Evolutionary conservation across 2,888 invertebrate genomes (phyloP).

Genomic region (Carabus problematicus): DNA sequence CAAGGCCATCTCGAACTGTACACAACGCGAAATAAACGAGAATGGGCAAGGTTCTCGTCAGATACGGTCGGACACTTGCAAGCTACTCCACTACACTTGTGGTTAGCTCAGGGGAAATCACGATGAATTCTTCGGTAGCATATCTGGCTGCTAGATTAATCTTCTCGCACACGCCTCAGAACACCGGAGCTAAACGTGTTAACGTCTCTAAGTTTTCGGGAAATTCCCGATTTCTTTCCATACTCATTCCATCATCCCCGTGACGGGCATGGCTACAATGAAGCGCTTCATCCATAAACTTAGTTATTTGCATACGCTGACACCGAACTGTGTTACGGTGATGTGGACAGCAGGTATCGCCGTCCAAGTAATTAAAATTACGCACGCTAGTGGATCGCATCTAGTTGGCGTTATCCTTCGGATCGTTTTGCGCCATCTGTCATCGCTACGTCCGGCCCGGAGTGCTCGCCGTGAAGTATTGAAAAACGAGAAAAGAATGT

Average conservation of each 20-base stretch:
- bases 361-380: conserved; percentile 14
- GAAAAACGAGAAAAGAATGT: conserved; percentile 5
- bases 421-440: conserved; percentile 23
- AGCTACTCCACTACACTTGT: not conserved
- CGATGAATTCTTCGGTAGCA: conserved; percentile 33
- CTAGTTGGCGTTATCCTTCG: not conserved
- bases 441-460: conserved; percentile 7
- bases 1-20: conserved; percentile 27
- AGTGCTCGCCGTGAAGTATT: conserved; percentile 14
- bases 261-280: not conserved
- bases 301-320: no score
- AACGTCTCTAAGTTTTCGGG: conserved; percentile 26
- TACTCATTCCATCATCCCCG: conserved; percentile 28
- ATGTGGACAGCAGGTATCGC: no score
- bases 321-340: no score
- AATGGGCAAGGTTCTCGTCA: conserved; percentile 30
- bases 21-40: conserved; percentile 38
- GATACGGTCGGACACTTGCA: conserved; percentile 23
- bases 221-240: conserved; percentile 27
- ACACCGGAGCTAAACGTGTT: conserved; percentile 35
- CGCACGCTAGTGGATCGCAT: conserved; percentile 1
- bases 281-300: no score
- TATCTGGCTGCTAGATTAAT: conserved; percentile 40
- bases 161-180: conserved; percentile 25
- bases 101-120: conserved; percentile 37